phyloP scores from a whole-genome alignment of 2,113 vertebrate genomes.

The Fregetta grallaria region DNA sequence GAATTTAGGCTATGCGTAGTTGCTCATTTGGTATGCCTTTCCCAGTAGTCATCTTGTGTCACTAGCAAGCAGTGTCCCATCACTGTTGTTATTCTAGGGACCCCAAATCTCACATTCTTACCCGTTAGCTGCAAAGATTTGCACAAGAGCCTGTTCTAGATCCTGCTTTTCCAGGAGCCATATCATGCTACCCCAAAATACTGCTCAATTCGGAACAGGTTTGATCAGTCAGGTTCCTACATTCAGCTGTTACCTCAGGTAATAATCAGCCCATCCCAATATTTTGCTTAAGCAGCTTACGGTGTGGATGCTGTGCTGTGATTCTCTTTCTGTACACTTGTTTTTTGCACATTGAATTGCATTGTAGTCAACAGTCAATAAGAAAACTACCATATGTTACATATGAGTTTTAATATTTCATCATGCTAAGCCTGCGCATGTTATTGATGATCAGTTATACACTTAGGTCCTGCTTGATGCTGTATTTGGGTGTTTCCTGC shows the following conservation, averaged over 20 bases:
- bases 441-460: neutral
- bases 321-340: neutral
- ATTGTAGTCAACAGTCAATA: fast-evolving
- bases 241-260: neutral
- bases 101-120: neutral
- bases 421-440: neutral
- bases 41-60: too few species aligned
- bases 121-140: neutral
- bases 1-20: neutral
- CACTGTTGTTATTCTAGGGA: neutral
- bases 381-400: neutral
- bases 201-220: neutral
- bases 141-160: neutral
- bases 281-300: neutral
- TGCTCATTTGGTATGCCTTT: neutral
- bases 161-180: neutral
- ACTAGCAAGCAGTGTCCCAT: neutral
- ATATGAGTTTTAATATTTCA: neutral
- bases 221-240: neutral
- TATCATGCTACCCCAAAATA: neutral
- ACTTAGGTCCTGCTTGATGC: neutral
- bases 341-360: neutral
- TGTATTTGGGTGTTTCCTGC: neutral
- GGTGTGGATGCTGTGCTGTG: neutral
- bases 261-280: neutral